Percentiles rank a stretch among this genome's conserved stretches.
Conservation (phyloP, 2,797 vertebrate genomes). For the Channallabes apus region DNA sequence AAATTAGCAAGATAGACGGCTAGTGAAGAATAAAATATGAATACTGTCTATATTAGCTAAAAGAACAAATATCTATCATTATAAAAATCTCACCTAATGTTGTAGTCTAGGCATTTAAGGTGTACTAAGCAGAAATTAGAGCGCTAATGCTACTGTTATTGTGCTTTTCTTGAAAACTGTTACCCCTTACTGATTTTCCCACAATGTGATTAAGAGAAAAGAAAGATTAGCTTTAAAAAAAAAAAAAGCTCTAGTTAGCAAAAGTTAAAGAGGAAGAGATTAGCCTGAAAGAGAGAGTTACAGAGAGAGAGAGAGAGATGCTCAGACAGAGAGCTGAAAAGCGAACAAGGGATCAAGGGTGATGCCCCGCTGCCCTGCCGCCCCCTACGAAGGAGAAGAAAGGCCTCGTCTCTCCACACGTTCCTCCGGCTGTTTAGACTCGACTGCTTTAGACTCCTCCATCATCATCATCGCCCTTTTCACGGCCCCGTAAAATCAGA, state of each 20-base stretch:
- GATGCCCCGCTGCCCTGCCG: slow-evolving; percentile 53
- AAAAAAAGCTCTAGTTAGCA: background rate
- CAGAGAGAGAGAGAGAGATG: background rate
- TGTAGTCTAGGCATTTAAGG: background rate
- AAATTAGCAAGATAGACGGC: background rate
- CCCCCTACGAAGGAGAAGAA: slow-evolving; percentile 63
- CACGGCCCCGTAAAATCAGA: slow-evolving; percentile 51
- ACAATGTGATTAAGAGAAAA: background rate
- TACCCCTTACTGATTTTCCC: background rate
- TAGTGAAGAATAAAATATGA: background rate
- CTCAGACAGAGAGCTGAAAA: slow-evolving; percentile 3
- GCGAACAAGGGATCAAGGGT: slow-evolving; percentile 45
- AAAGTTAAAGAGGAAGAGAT: slow-evolving; percentile 4
- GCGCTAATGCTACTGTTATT: background rate
- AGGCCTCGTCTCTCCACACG: slow-evolving; percentile 65
- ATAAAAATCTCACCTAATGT: background rate
- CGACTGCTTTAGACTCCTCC: slow-evolving; percentile 62
- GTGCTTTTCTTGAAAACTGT: background rate
- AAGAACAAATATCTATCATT: background rate
- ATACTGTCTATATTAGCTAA: background rate
- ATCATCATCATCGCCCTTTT: slow-evolving; percentile 69
- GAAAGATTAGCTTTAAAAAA: background rate
- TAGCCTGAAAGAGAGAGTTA: slow-evolving; percentile 11
- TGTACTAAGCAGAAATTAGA: background rate
- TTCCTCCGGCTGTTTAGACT: slow-evolving; percentile 72